Base-by-base conservation (phyloP, 2,113 vertebrate genomes). In the Lichenostomus cassidix region DNA sequence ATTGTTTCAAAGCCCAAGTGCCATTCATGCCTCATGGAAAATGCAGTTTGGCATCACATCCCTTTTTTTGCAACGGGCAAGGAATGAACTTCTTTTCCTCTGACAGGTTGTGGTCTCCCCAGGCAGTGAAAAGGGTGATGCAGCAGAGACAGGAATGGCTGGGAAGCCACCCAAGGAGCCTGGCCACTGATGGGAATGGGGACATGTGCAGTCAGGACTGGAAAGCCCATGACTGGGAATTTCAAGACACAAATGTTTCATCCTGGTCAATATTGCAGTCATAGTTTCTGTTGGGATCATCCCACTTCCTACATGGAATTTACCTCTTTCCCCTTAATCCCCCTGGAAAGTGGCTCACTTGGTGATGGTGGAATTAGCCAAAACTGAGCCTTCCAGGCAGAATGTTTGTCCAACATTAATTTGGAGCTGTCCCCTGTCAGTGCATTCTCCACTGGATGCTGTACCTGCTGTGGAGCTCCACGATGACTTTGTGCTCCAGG, bases 361-460 rank as follows among this genome's bases (percentile, higher is more conserved):
- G 50, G 42, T 85, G 53, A 39, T 31, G 63, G 49, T 86, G 60
- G 12, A 70, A 81, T 29, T 35, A 67, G 46, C 7, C 47, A 67
- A 65, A 81, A 39, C 47, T 62, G 74, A 11, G 20, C 63, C 23
- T 81, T 46, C 14, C 25, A 52, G 60, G 39, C 55, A 90, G 76
- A 77, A 78, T 24, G 20, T 27, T 41, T 58, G 28, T 64, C 17
- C 60, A 23, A 1, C 3, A 0, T 28, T 25, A 18, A 7, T 56
- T 73, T 70, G 65, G 74, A 81, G 69, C 42, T 15, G 23, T 29
- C 10, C 17, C 50, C 27, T 14, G 12, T n/a, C 59, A 55, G 56
- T 0, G 0, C 0, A 2, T 15, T 25, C 46, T 78, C 83, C 22
- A 0, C 12, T n/a, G 0, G 0, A 20, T 39, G 71, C 37, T 81